phyloP scores from a whole-genome alignment of 37 sponge, comb jelly and placozoan species.

The Tethya wilhelma region DNA sequence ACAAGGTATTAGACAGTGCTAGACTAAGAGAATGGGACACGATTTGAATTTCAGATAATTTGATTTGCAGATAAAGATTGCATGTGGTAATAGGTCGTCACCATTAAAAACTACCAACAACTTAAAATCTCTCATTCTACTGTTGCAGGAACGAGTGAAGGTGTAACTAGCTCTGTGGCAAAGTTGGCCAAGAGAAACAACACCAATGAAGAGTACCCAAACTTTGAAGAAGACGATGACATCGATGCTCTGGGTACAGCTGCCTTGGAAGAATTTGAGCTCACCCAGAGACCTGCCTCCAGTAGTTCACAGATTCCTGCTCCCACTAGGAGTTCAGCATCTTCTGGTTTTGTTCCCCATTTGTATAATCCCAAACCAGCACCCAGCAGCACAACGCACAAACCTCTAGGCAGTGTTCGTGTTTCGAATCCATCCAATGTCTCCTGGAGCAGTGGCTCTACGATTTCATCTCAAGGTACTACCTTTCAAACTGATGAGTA shows the following conservation, averaged over 20 bases:
- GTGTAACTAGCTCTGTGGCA: no score
- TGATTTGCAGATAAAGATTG: no score
- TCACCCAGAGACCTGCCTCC: constrained; percentile 18
- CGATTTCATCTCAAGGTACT: no score
- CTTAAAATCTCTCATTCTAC: no score
- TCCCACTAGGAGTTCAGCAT: not conserved
- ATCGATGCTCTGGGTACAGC: constrained; percentile 60
- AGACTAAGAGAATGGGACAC: no score
- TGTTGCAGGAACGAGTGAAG: no score
- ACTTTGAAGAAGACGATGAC: constrained; percentile 44
- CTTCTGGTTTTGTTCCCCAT: not conserved
- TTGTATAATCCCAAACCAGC: not conserved
- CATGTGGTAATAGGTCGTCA: no score
- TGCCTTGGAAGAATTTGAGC: constrained; percentile 54
- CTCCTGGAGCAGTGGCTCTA: not conserved
- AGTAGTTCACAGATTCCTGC: not conserved
- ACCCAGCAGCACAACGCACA: not conserved
- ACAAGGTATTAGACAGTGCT: no score
- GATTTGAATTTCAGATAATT: no score
- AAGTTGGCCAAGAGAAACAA: no score
- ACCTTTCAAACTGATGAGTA: not conserved
- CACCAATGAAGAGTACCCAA: no score
- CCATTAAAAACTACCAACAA: no score
- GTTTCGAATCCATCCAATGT: not conserved
- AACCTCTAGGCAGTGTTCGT: not conserved